A percentile compares a stretch with the other conserved stretches of the same genome.
phyloP scores from a whole-genome alignment of 2,113 vertebrate genomes.

The Maccullochella peelii region DNA sequence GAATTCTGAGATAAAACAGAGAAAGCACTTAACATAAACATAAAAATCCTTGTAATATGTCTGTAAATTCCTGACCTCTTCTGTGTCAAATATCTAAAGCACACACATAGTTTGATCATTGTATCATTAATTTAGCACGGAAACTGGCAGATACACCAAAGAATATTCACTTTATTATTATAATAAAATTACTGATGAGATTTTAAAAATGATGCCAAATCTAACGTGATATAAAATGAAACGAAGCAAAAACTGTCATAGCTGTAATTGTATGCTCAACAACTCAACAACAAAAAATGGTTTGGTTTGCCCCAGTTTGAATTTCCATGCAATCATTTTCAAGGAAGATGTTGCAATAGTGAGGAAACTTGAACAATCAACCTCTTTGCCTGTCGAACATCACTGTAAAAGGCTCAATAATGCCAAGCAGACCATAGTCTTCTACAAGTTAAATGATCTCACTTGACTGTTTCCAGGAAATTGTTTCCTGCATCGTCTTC shows the following conservation, averaged over 20 bases:
- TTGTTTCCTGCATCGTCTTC: slow-evolving; percentile 64
- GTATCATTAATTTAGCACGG: neutral
- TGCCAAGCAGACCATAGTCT: slow-evolving; percentile 37
- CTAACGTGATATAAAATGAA: neutral
- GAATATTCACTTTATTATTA: neutral
- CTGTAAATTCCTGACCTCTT: neutral
- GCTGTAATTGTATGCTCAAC: neutral
- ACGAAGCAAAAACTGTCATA: neutral
- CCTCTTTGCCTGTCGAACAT: slow-evolving; percentile 56
- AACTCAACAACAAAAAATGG: too few species aligned
- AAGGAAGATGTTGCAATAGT: slow-evolving; percentile 10
- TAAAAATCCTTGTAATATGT: neutral
- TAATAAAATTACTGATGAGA: neutral
- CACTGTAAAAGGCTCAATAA: slow-evolving; percentile 58
- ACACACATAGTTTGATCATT: neutral
- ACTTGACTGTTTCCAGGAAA: slow-evolving; percentile 73
- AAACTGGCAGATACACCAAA: neutral
- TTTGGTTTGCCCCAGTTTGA: slow-evolving; percentile 6
- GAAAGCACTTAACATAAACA: neutral
- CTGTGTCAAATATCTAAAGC: neutral
- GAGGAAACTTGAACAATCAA: slow-evolving; percentile 42
- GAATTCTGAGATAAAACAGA: neutral
- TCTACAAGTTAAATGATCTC: slow-evolving; percentile 62
- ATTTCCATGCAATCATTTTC: slow-evolving; percentile 27
- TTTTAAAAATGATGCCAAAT: neutral